These are phyloP conservation scores for Orchestia grillus DNA, from an alignment of 1,140 invertebrate genomes.

Conservation along the genomic window DNA sequence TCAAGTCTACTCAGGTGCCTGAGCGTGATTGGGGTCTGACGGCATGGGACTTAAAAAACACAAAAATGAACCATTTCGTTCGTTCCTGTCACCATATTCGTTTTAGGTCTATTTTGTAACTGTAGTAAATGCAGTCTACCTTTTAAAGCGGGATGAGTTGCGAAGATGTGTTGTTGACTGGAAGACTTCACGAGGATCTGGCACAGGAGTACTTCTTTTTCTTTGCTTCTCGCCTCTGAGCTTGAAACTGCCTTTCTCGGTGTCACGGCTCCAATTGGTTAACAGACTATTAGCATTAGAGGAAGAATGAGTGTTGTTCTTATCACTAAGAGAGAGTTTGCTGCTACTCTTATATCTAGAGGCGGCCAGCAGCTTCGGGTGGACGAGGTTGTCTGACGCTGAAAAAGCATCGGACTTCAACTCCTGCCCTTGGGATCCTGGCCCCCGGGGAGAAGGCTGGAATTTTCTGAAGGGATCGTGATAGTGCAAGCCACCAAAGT, in stretches of 20 bases:
- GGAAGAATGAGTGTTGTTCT: background rate
- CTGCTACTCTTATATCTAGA: background rate
- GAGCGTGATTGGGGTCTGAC: too few relatives aligned
- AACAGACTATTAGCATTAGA: background rate
- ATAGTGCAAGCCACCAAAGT: constrained; percentile 62
- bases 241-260: background rate
- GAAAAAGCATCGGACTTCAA: background rate
- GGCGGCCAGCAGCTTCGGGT: constrained; percentile 26
- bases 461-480: constrained; percentile 53
- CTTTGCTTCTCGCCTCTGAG: background rate
- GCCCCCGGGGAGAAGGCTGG: background rate
- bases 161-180: background rate
- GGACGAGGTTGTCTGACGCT: background rate
- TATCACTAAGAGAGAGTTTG: constrained; percentile 35
- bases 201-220: background rate
- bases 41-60: too few relatives aligned
- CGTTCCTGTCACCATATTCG: too few relatives aligned
- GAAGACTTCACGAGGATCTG: background rate
- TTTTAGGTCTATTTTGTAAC: too few relatives aligned
- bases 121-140: background rate
- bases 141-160: background rate
- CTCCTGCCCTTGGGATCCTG: background rate
- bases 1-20: too few relatives aligned
- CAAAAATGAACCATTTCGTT: too few relatives aligned
- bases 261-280: constrained; percentile 71